Evolutionary conservation across 2,888 invertebrate genomes (phyloP).

Genomic region (Euphydryas editha): DNA sequence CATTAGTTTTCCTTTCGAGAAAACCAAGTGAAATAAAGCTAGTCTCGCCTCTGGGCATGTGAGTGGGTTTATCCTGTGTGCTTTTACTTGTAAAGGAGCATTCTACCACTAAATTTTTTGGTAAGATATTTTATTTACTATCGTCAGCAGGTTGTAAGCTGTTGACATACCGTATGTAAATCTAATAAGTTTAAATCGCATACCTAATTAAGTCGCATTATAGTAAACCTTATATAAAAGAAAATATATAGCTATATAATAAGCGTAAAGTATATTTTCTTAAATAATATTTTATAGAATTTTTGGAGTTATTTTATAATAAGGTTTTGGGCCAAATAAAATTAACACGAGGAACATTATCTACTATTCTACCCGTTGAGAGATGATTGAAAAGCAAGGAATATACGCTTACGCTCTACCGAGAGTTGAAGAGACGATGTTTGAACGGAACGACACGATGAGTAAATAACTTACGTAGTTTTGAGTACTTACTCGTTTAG

Average conservation of each 20-base stretch:
- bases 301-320: background rate
- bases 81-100: conserved; percentile 10
- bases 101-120: conserved; percentile 20
- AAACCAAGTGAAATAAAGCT: conserved; percentile 73
- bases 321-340: background rate
- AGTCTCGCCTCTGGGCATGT: conserved; percentile 50
- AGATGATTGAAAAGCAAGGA: background rate
- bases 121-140: conserved; percentile 19
- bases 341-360: background rate
- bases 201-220: background rate
- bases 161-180: conserved; percentile 55
- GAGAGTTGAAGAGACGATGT: no score
- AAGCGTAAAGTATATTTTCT: no score
- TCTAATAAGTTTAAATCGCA: conserved; percentile 31
- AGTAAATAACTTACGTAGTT: background rate
- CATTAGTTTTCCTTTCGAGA: conserved; percentile 73
- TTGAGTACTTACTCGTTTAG: background rate
- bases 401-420: no score
- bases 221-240: background rate
- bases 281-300: no score
- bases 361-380: background rate
- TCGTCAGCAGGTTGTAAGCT: conserved; percentile 33
- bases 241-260: no score
- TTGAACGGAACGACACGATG: background rate
- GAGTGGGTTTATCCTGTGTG: conserved; percentile 59